Conservation (phyloP, 2,888 invertebrate genomes). For the Drosophila infuscata region DNA sequence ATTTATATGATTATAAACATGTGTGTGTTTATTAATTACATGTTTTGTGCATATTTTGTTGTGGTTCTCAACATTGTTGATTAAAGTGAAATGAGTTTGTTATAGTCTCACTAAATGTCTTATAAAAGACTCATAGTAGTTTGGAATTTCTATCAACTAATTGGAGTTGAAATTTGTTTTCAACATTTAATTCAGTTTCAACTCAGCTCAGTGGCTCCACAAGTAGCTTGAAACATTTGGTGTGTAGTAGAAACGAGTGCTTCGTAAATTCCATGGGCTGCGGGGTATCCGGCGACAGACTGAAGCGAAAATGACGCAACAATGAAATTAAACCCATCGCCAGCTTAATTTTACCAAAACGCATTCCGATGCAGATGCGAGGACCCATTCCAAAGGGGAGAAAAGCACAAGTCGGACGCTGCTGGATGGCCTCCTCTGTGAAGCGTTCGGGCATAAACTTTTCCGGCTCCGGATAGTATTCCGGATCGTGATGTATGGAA, state of each 20-base stretch:
- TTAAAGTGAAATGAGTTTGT: neutral
- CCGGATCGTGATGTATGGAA: constrained; percentile 87
- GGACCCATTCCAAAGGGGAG: constrained; percentile 83
- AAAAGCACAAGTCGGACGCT: constrained; percentile 73
- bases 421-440: constrained; percentile 85
- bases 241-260: constrained; percentile 48
- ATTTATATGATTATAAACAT: neutral
- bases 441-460: constrained; percentile 87
- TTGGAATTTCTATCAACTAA: neutral
- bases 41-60: constrained; percentile 7
- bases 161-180: neutral
- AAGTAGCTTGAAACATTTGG: constrained; percentile 57
- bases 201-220: constrained; percentile 31
- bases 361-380: constrained; percentile 79
- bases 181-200: neutral
- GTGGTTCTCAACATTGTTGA: neutral
- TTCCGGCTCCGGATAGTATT: constrained; percentile 87
- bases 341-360: constrained; percentile 77
- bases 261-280: constrained; percentile 53
- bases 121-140: neutral
- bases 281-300: constrained; percentile 41
- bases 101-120: too few species aligned
- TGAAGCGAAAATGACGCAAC: constrained; percentile 63
- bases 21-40: neutral
- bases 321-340: constrained; percentile 66